Evolutionary conservation across 2,888 invertebrate genomes (phyloP), one percentile per base, ranked within the genome.

Genomic region (Cryptus viduatorius): DNA sequence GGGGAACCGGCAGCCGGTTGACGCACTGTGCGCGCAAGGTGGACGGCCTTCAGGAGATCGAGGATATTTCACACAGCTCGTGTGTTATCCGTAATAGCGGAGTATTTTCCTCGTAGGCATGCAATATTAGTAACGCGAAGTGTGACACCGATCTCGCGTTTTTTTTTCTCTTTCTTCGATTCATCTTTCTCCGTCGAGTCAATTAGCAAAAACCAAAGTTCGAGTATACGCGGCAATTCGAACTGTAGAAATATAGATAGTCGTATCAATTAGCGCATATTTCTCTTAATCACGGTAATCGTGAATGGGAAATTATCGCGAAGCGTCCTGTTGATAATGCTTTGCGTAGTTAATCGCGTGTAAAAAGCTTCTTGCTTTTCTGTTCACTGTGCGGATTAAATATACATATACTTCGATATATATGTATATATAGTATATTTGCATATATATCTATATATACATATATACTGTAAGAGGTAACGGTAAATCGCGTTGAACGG

Each of bases 31-130:
- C 48, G 44, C 48, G 85, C 87, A 89, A 90, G 89, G 89, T 89
- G 87, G 89, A 88, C 89, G 90, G 88, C 90, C 90, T 90, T 90
- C 90, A 85, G 68, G 86, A 89, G 86, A 89, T 89, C 87, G 85
- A 87, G 87, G 89, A 87, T 89, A 89, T 90, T 89, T 89, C 89
- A 90, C 88, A 77, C 79, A 48, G 71, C 75, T 72, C 71, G 71
- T 71, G 82, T 80, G 84, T 82, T 78, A 83, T 80, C 69, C 68
- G 12, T 48, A 46, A n/a, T 29, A 64, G 31, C 29, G 10, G 37
- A n/a, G 37, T 75, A 75, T 75, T 64, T 48, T 46, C 46, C 46
- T 61, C 31, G 19, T 48, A 31, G 7, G 44, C 37, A 31, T 3
- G 44, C 37, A 73, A 73, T 64, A 73, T 75, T 64, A 16, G 48